Evolutionary conservation across 2,113 vertebrate species (phyloP), one percentile per base, ranked within the genome.

Genomic region (Scatophagus argus): DNA sequence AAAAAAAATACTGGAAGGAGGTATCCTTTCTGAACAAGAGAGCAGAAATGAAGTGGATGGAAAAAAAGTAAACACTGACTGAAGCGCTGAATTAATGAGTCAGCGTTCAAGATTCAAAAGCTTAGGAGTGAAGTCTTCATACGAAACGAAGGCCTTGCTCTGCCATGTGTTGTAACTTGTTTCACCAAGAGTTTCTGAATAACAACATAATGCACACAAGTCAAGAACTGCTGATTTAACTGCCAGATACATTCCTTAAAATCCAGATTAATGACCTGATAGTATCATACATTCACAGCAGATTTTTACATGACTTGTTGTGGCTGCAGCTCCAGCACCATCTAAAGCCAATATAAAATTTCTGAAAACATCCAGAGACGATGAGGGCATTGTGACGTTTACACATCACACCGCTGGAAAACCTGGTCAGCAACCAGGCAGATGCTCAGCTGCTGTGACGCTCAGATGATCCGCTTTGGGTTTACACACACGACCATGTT

Each of bases 401-500:
- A 38, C 23, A 56, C 43, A 47, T 47, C 8, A 36, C 13, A 21
- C 36, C n/a, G 56, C 25, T 52, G 43, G 23, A 46, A 39, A 76
- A 59, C 32, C 14, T 63, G n/a, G 52, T 14, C 44, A 55, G 55
- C 5, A 60, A 56, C 10, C n/a, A n/a, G n/a, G n/a, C n/a, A n/a
- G 44, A 63, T 38, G 8, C 43, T 67, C 12, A 8, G 16, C 4
- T 60, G 46, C 67, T 21, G 21, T 29, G 43, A 60, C 27, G 80
- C 59, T 47, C 49, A 75, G 16, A 34, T 60, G 36, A 60, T 69
- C 19, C 32, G 29, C 8, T 68, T 64, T 80, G 12, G 16, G 32
- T 69, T 49, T 63, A 56, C 43, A 65, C 43, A 65, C 59, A 65
- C 38, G 66, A 56, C 58, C 25, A 36, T 4, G 31, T 31, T 16